Evolutionary conservation across 2,113 vertebrate species (phyloP).

Genomic region (Paramormyrops kingsleyae): DNA sequence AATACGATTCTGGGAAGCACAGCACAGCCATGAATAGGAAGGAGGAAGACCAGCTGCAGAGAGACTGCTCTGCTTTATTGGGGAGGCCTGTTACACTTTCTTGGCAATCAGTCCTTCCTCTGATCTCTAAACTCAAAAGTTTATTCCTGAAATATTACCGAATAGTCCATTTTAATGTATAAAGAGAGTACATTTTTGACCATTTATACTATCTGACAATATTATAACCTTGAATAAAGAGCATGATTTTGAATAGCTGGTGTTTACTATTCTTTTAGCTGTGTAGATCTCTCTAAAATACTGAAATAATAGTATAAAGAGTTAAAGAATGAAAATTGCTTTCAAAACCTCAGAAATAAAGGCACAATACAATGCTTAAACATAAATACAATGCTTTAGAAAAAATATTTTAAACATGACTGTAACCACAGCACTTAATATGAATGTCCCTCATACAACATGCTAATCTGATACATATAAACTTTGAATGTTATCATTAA

Average conservation of each 20-base stretch:
- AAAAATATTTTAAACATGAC: not conserved
- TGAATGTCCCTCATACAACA: not conserved
- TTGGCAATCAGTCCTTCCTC: not conserved
- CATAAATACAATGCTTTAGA: not conserved
- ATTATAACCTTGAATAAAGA: not conserved
- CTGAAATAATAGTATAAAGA: not conserved
- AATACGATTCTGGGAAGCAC: not conserved
- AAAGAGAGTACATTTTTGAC: not conserved
- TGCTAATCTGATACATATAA: not conserved
- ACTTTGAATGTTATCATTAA: not conserved
- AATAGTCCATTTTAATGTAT: not conserved
- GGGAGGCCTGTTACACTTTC: not conserved
- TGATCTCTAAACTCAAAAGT: not conserved
- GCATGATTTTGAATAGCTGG: not conserved
- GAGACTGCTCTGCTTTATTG: not conserved
- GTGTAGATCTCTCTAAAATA: not conserved
- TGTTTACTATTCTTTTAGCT: not conserved
- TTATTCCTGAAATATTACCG: not conserved
- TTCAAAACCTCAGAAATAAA: not conserved
- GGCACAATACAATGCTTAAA: not conserved
- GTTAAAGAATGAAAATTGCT: not conserved
- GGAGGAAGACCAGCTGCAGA: not conserved
- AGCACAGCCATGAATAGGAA: not conserved
- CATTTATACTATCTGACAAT: not conserved
- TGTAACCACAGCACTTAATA: not conserved